Evolutionary conservation across 2,797 vertebrate species (phyloP).

Genomic region (Eupleurogrammus muticus): DNA sequence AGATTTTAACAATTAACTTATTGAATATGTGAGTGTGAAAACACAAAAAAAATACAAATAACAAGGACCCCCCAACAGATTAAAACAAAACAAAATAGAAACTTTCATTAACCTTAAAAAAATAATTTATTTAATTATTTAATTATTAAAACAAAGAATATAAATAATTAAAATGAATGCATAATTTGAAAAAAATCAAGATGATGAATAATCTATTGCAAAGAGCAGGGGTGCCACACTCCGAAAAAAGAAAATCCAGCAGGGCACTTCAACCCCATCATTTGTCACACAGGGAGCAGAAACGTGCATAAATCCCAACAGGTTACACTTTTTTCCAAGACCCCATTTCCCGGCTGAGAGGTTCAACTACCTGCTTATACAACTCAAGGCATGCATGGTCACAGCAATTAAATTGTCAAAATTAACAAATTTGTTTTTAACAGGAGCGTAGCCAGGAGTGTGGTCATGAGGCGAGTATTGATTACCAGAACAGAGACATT

Average conservation of each 20-base stretch:
- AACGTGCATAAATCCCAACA: constrained; percentile 71
- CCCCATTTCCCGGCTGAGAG: constrained; percentile 62
- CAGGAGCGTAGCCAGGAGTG: constrained; percentile 95
- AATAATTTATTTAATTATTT: not conserved
- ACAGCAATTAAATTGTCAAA: constrained; percentile 99
- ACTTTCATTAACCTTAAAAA: not conserved
- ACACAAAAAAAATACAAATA: not conserved
- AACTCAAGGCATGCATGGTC: constrained; percentile 89
- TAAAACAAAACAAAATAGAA: not conserved
- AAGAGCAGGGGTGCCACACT: constrained; percentile 37
- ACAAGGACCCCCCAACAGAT: not conserved
- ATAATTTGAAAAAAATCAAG: constrained; percentile 13
- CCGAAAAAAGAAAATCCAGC: constrained; percentile 29
- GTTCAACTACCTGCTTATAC: constrained; percentile 83
- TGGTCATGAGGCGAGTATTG: constrained; percentile 95
- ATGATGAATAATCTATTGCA: constrained; percentile 18
- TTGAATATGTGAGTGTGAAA: constrained; percentile 2
- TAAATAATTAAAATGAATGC: constrained; percentile 9
- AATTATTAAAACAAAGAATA: not conserved
- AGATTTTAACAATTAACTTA: constrained; percentile 1
- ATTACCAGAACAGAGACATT: constrained; percentile 96
- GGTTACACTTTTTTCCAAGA: constrained; percentile 71
- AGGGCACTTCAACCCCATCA: constrained; percentile 63
- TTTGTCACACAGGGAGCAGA: constrained; percentile 69
- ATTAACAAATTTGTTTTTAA: constrained; percentile 99